Evolutionary conservation across 2,113 vertebrate genomes (phyloP).

Genomic region (Eclectus roratus): DNA sequence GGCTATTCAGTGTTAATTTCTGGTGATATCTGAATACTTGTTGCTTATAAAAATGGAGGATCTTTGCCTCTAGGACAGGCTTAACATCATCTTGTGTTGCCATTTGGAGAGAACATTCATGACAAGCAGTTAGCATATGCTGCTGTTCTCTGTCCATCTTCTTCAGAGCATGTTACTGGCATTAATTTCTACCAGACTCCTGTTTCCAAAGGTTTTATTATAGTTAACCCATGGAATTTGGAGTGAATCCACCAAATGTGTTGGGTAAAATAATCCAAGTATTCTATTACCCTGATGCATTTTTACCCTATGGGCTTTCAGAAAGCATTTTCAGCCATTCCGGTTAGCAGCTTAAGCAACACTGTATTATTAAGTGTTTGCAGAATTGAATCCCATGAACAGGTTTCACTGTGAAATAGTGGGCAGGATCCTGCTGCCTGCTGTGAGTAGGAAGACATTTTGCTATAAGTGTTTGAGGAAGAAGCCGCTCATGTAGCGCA

Average conservation of each 20-base stretch:
- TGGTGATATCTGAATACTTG: background rate
- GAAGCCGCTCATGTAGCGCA: background rate
- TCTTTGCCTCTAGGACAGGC: background rate
- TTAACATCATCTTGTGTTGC: background rate
- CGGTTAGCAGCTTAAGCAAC: background rate
- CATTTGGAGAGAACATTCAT: background rate
- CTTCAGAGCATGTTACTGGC: background rate
- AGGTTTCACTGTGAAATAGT: constrained; percentile 1
- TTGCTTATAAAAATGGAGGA: background rate
- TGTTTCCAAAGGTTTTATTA: constrained; percentile 5
- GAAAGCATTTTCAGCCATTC: background rate
- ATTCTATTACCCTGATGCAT: background rate
- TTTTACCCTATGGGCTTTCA: background rate
- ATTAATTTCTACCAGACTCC: background rate
- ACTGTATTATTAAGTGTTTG: constrained; percentile 1
- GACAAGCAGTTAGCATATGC: background rate
- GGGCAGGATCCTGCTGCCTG: constrained; percentile 10
- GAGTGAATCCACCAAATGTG: background rate
- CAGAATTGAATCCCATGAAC: background rate
- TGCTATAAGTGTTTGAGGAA: background rate
- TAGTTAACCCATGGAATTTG: background rate
- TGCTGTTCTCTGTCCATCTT: background rate
- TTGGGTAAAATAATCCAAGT: background rate
- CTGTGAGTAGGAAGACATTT: constrained; percentile 35
- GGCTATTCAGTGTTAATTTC: background rate